A percentile compares a stretch with the other conserved stretches of the same genome.
phyloP scores from a whole-genome alignment of 2,888 invertebrate species.

The Leistus spinibarbis region DNA sequence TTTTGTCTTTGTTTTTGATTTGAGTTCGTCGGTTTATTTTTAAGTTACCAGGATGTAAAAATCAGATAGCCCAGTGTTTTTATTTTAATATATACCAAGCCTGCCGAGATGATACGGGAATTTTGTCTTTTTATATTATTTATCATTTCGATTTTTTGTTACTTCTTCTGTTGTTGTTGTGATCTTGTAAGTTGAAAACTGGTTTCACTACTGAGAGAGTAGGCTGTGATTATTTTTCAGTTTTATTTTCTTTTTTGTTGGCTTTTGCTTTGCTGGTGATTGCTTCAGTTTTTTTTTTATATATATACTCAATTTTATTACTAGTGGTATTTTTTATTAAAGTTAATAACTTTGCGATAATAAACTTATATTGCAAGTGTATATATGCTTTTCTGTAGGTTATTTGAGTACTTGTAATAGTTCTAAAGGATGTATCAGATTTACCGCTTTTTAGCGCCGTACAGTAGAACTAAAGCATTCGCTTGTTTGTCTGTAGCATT shows the following conservation, averaged over 20 bases:
- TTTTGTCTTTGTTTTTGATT: neutral
- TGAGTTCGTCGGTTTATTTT: neutral
- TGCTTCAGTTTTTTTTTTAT: neutral
- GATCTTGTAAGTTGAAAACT: constrained; percentile 7
- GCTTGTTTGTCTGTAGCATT: no score
- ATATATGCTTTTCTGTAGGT: no score
- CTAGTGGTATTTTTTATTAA: neutral
- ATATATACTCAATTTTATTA: neutral
- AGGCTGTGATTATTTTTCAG: neutral
- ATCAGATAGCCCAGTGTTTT: neutral
- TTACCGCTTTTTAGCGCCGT: no score
- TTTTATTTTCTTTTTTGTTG: neutral
- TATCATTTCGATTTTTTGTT: neutral
- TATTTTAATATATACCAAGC: neutral
- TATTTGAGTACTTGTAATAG: no score
- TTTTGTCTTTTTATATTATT: constrained; percentile 1
- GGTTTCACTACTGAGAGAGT: constrained; percentile 4
- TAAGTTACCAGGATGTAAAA: neutral
- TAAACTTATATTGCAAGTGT: neutral
- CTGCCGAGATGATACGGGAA: neutral
- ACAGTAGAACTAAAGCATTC: no score
- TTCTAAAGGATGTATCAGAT: no score
- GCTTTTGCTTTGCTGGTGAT: constrained; percentile 1
- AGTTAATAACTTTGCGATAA: neutral
- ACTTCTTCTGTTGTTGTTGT: neutral